phyloP scores from a whole-genome alignment of 2,888 invertebrate species.

The Chrysolina haemoptera region DNA sequence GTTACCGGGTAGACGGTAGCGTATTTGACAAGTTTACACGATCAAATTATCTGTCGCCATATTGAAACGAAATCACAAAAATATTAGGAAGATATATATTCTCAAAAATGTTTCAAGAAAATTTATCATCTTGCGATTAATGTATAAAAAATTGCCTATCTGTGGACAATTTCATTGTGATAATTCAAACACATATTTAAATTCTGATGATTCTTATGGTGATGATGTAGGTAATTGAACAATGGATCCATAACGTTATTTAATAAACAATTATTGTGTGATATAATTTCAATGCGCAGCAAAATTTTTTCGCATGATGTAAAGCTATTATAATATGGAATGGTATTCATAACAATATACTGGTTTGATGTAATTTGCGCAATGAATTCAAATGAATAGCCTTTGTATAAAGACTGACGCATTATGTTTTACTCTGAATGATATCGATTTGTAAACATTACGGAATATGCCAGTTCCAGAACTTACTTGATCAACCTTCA shows the following conservation, averaged over 20 bases:
- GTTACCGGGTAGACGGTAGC: too few species aligned
- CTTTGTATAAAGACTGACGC: neutral
- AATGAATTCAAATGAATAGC: neutral
- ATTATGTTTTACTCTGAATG: neutral
- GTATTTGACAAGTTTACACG: too few species aligned
- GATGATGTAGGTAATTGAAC: neutral
- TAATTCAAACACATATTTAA: neutral
- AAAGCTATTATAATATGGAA: neutral
- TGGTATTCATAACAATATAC: neutral
- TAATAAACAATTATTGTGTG: neutral
- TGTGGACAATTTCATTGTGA: neutral
- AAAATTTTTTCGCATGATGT: slow-evolving; percentile 3
- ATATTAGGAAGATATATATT: too few species aligned
- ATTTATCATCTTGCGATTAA: neutral
- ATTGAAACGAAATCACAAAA: too few species aligned
- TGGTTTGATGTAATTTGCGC: neutral
- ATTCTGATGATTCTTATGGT: neutral
- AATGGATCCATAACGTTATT: slow-evolving; percentile 10
- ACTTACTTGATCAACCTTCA: too few species aligned
- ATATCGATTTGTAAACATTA: neutral
- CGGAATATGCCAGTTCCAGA: neutral
- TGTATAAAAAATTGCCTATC: neutral
- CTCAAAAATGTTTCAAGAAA: neutral
- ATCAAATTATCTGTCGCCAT: too few species aligned
- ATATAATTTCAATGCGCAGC: slow-evolving; percentile 8